Evolutionary conservation across 2,113 vertebrate genomes (phyloP), one percentile per base, ranked within the genome.

Genomic region (Enhydra lutris): DNA sequence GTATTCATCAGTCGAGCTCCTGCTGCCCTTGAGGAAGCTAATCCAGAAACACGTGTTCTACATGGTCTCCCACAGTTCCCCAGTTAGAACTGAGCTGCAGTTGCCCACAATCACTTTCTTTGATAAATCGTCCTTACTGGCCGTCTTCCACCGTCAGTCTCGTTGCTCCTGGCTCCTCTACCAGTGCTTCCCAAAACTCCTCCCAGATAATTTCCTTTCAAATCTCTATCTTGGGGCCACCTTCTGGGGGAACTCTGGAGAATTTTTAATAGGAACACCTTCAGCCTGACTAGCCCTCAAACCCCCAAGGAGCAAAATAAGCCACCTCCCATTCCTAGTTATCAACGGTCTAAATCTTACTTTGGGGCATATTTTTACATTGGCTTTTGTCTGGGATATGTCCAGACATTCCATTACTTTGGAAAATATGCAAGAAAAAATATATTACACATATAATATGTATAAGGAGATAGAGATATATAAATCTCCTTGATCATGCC

Each of bases 221-320:
- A 89, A 73, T 93, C 26, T 84, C 78, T 61, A 10, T 78, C 42
- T 83, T 0, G 31, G 42, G 29, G 59, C 59, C 63, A 36, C 80
- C 23, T 87, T 36, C 15, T n/a, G 29, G 45, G 11, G 9, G 57
- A 97, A 57, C 69, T 89, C 12, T 63, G 1, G 61, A 80, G 31
- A 88, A 80, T 89, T 88, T 52, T 17, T 20, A 84, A 69, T 80
- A 94, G 8, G 79, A 97, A 88, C 4, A 91, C 13, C 39, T 85
- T 81, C 31, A 71, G 14, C 9, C 45, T 55, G 20, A n/a, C 6
- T 45, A 15, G 61, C 34, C 4, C 29, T 31, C 23, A 4, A 79
- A 78, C 15, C 39, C 20, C n/a, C 45, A 86, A 67, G 45, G 17
- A 95, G 69, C 17, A 36, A 67, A 95, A 29, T 57, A 89, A 94